phyloP scores from a whole-genome alignment of 2,113 vertebrate species.

The Silurus glanis region DNA sequence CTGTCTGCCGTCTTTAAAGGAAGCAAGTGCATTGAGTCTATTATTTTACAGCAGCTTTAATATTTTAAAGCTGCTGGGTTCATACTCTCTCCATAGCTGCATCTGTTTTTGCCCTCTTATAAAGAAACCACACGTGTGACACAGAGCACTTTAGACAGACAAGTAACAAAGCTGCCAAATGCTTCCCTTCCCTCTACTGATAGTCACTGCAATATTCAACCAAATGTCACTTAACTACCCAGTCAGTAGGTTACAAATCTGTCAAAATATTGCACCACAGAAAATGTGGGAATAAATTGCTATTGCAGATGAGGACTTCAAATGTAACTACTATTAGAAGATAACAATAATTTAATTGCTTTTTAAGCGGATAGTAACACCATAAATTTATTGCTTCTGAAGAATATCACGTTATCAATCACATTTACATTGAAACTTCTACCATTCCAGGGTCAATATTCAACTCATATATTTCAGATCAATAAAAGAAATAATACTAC shows the following conservation, averaged over 20 bases:
- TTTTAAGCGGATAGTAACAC: background rate
- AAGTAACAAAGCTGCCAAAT: constrained; percentile 44
- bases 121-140: constrained; percentile 65
- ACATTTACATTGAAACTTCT: background rate
- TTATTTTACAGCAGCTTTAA: constrained; percentile 44
- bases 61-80: constrained; percentile 53
- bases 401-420: background rate
- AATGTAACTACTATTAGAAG: background rate
- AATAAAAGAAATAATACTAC: background rate
- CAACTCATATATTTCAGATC: too few species aligned
- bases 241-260: background rate
- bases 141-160: constrained; percentile 50
- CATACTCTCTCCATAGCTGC: constrained; percentile 46
- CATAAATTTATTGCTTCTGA: background rate
- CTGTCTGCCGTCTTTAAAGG: background rate
- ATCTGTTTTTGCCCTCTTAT: constrained; percentile 54
- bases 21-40: constrained; percentile 14
- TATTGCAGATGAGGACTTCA: background rate
- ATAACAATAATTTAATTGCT: background rate
- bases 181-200: constrained; percentile 42
- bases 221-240: background rate
- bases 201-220: background rate
- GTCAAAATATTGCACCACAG: background rate
- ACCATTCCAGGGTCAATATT: too few species aligned
- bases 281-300: background rate